These are phyloP conservation scores for Apocrypta bakeri DNA, from an alignment of 1,140 invertebrate species.

Conservation along the genomic window DNA sequence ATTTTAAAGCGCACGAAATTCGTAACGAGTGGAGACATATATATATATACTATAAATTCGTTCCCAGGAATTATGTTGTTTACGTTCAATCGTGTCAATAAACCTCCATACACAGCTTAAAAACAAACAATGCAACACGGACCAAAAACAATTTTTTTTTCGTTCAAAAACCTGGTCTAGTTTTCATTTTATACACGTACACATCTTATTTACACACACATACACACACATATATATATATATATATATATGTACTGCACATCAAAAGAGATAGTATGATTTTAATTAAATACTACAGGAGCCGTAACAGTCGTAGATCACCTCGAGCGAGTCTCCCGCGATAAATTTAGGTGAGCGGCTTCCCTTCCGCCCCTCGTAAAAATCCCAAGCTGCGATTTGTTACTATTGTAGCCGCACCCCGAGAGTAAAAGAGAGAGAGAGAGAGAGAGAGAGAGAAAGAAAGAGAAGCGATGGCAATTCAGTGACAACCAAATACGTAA, in stretches of 20 bases:
- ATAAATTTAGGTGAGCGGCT: background rate
- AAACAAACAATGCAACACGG: no score
- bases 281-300: constrained; percentile 3
- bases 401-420: background rate
- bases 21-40: no score
- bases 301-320: background rate
- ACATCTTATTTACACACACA: no score
- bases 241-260: no score
- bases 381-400: constrained; percentile 21
- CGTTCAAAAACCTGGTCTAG: no score
- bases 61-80: no score
- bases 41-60: no score
- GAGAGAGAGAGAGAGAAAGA: constrained; percentile 26
- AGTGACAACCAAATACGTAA: constrained; percentile 48
- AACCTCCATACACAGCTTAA: no score
- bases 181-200: no score
- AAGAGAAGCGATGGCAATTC: background rate
- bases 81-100: no score
- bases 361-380: constrained; percentile 19
- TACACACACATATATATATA: no score
- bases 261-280: background rate
- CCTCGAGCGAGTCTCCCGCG: background rate
- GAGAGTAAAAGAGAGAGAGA: constrained; percentile 20
- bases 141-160: no score
- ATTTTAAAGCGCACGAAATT: background rate